Base-by-base conservation (phyloP, 2,888 invertebrate genomes). In the Ophraella communa region DNA sequence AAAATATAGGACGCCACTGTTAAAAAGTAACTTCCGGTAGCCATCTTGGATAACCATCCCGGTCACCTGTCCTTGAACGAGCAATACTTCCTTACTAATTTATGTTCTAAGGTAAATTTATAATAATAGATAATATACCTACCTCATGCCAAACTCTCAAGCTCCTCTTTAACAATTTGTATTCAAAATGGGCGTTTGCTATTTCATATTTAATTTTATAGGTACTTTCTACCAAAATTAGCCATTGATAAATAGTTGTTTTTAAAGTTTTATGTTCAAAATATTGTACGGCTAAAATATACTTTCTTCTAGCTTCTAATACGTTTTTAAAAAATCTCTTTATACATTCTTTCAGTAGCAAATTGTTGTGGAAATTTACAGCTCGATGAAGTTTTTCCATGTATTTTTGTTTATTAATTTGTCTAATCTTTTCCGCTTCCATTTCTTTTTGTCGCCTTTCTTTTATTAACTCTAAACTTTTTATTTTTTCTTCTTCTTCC, bases 401-500 rank as follows among this genome's bases (percentile, higher is more conserved):
- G 62, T 78, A 82, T 33, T 78, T 78, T 69, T 83, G 79, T 21
- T 82, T 83, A 60, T 83, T 84, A 64, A 85, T 85, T 77, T 88
- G 88, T 73, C 86, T 87, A 62, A 85, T 80, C 63, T 87, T 85
- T 72, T 85, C 87, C 51, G 86, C 84, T 76, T 81, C 83, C 3
- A 83, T 76, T 69, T 85, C 85, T 71, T 86, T 86, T 77, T 87
- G 88, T 72, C 87, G 87, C 67, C 86, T 80, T 64, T 88, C 86
- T 73, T 85, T 87, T 23, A 88, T 85, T 71, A 86, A 82, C 78
- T 88, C 88, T 75, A 90, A 86, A 71, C 83, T 85, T 61, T 83
- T 85, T 18, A 87, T 83, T 74, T 86, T 88, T 67, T 89, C 87
- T 73, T 86, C 87, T 33, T 89, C 83, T 64, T 88, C 87, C 74